Conservation (phyloP, 2,888 invertebrate species). For the Chrysina gloriosa region DNA sequence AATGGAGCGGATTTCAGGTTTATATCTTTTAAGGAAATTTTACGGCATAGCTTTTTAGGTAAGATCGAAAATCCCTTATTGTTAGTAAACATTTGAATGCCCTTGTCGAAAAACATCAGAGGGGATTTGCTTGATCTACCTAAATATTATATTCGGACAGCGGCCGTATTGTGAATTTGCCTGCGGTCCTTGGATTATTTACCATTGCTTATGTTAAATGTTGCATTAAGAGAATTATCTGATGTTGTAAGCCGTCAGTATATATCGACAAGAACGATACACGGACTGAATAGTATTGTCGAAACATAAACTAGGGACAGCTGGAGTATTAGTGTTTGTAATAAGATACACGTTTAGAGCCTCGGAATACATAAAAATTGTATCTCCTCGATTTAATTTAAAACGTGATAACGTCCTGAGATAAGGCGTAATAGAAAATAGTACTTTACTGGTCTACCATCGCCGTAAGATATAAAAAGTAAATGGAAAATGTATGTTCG, state of each 20-base stretch:
- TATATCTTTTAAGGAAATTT: too few relatives aligned
- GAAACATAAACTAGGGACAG: not conserved
- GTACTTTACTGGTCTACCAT: too few relatives aligned
- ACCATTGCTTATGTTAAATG: constrained; percentile 12
- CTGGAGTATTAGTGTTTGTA: not conserved
- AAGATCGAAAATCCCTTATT: too few relatives aligned
- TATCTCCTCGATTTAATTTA: not conserved
- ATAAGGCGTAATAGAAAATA: not conserved
- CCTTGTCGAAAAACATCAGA: too few relatives aligned
- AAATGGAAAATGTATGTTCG: constrained; percentile 18
- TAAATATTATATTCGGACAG: too few relatives aligned
- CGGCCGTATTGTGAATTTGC: constrained; percentile 4
- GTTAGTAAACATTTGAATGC: too few relatives aligned
- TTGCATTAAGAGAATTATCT: constrained; percentile 29
- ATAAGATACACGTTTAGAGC: too few relatives aligned
- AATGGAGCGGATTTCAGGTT: too few relatives aligned
- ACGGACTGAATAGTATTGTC: constrained; percentile 2
- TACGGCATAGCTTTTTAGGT: too few relatives aligned
- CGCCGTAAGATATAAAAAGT: not conserved
- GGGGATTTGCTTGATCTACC: too few relatives aligned
- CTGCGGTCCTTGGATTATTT: constrained; percentile 20
- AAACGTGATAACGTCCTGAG: not conserved
- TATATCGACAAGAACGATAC: constrained; percentile 10
- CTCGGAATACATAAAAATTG: too few relatives aligned
- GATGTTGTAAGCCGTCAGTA: not conserved